Evolutionary conservation across 2,113 vertebrate species (phyloP).

Genomic region (Gobius niger): DNA sequence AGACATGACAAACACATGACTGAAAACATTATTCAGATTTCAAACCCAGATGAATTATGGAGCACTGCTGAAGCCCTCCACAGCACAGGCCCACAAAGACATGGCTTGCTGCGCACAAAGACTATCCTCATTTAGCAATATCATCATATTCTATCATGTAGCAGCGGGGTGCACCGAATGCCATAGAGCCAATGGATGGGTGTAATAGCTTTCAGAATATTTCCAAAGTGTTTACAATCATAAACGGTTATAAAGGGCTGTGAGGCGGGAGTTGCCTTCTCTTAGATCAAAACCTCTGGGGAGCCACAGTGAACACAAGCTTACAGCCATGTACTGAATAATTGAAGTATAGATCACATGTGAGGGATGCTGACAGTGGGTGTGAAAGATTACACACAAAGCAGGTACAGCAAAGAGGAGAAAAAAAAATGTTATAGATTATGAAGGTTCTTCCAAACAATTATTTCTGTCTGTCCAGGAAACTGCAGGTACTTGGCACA

Average conservation of each 20-base stretch:
- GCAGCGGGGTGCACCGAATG: not conserved
- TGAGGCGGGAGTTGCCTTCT: slow-evolving; percentile 4
- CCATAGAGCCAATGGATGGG: not conserved
- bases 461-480: not conserved
- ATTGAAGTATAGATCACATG: slow-evolving; percentile 12
- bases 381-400: not conserved
- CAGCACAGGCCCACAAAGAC: not conserved
- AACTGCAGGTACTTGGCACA: slow-evolving; percentile 2
- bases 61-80: not conserved
- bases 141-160: not conserved
- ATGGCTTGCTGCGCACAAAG: not conserved
- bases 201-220: not conserved
- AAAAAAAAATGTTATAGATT: not conserved
- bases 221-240: not conserved
- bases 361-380: not conserved
- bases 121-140: not conserved
- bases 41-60: not conserved
- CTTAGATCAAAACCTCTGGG: slow-evolving; percentile 3
- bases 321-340: slow-evolving; percentile 9
- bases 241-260: not conserved
- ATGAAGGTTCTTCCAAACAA: not conserved
- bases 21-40: not conserved
- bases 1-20: not conserved
- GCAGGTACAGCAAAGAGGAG: not conserved
- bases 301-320: slow-evolving; percentile 11